A percentile compares a stretch with the other conserved stretches of the same genome.
Conservation (phyloP, 2,888 invertebrate genomes). For the Apamea monoglypha region DNA sequence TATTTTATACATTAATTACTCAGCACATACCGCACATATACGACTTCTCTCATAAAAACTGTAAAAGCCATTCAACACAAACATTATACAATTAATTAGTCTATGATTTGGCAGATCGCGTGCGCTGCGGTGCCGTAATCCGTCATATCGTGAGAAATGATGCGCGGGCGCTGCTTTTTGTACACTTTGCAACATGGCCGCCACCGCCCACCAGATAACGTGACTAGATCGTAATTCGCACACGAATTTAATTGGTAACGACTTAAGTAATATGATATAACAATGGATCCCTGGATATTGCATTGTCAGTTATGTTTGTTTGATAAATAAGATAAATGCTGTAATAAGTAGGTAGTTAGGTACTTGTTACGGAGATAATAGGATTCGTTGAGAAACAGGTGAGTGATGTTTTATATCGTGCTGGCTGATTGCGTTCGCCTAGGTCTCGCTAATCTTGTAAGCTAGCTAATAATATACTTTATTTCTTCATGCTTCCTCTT, state of each 20-base stretch:
- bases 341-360: constrained; percentile 25
- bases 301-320: constrained; percentile 50
- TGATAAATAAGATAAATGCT: constrained; percentile 58
- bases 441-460: not conserved
- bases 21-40: constrained; percentile 11
- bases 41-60: constrained; percentile 29
- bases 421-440: constrained; percentile 31
- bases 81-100: constrained; percentile 65
- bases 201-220: constrained; percentile 47
- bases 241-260: constrained; percentile 65
- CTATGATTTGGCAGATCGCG: constrained; percentile 65
- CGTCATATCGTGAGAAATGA: constrained; percentile 69
- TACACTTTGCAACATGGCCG: constrained; percentile 50
- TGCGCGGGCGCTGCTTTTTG: constrained; percentile 48
- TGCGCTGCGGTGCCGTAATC: constrained; percentile 61
- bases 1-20: not conserved
- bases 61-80: constrained; percentile 39
- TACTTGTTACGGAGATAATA: constrained; percentile 27
- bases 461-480: not conserved
- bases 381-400: constrained; percentile 38
- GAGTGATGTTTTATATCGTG: constrained; percentile 19
- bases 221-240: constrained; percentile 62
- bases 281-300: constrained; percentile 61
- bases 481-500: not conserved
- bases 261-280: constrained; percentile 66